Base-by-base conservation (phyloP, 2,888 invertebrate genomes). In the Acrocera orbiculus region DNA sequence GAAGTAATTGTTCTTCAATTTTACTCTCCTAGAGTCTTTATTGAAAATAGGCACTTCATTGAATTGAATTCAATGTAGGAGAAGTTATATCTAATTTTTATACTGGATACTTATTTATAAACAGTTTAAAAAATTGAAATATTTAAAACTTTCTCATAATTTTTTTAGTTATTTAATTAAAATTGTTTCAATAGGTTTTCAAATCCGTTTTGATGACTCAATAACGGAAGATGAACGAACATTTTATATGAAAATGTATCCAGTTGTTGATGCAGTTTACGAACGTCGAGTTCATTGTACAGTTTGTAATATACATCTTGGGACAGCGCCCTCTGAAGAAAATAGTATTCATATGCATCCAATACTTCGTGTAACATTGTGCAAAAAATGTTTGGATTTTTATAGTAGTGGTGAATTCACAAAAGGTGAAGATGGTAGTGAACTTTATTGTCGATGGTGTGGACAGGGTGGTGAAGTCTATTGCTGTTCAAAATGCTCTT, bases 371-470 rank as follows among this genome's bases (percentile, higher is more conserved):
- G 79, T 79, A 0, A 58, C 81, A 7, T 67, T 81, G 23, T 82
- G 82, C 48, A 67, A 69, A 30, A 65, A 67, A 29, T 82, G 82
- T 53, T 73, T 73, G 44, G 70, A 75, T 24, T 82, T 82, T 52
- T 82, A 81, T 50, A 76, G 76, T 33, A 79, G 79, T 52, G 81
- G 81, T 5, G 78, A 76, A 46, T 82, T 82, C 54, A 78, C 77
- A 38, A 79, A 79, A 58, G 81, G 81, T 31, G 80, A 81, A 53
- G 82, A 82, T 60, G 79, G 79, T 16, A 81, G 80, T 11, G 82
- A 82, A 52, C 58, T 82, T 40, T 82, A 81, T 49, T 82, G 82
- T 46, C 67, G 81, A 30, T 82, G 81, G 82, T 82, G 82, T 49
- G 82, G 81, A 0, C 80, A 82, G 53, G 82, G 72, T 4, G 76